Evolutionary conservation across 2,888 invertebrate species (phyloP), one percentile per base, ranked within the genome.

Genomic region (Athetis lepigone): DNA sequence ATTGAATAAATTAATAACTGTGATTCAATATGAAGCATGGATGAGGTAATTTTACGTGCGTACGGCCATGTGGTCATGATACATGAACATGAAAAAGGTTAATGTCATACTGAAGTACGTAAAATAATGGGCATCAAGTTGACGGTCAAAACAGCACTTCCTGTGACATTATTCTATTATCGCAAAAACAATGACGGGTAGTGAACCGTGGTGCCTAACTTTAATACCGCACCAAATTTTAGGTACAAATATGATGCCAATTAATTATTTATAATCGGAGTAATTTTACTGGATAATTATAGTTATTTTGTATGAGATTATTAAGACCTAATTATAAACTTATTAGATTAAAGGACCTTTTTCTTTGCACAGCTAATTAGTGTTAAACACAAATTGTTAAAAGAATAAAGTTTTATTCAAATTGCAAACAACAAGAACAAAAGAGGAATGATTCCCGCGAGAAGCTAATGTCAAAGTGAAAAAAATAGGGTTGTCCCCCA

Each of bases 81-180:
- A 49, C 72, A 64, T 52, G 55, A 19, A 71, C 65, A 70, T 46
- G 27, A 18, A 57, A 45, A 64, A 71, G 71, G 71, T 71, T 72
- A 76, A 76, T 76, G 71, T 72, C 76, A 72, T 75, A 52, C 37
- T 36, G 36, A 55, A 47, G 60, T 75, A 52, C 37, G 42, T 39
- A 55, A 47, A 68, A 74, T 57, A 75, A 75, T 61, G 43, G 42
- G 36, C 56, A 51, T 45, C 77, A 77, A 77, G 68, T 73, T 73
- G 77, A 71, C 72, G 73, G 77, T 46, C 63, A 71, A 40, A 77
- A 70, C 42, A 47, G 46, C 58, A 49, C 56, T 66, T 77, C 77
- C 77, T 77, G 80, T 61, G 49, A 61, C 62, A 68, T 61, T 63
- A 65, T 47, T 60, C 11, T 64, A 55, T 56, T 64, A 77, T 74